Conservation (phyloP, 2,797 vertebrate species). For the Lagorchestes hirsutus region DNA sequence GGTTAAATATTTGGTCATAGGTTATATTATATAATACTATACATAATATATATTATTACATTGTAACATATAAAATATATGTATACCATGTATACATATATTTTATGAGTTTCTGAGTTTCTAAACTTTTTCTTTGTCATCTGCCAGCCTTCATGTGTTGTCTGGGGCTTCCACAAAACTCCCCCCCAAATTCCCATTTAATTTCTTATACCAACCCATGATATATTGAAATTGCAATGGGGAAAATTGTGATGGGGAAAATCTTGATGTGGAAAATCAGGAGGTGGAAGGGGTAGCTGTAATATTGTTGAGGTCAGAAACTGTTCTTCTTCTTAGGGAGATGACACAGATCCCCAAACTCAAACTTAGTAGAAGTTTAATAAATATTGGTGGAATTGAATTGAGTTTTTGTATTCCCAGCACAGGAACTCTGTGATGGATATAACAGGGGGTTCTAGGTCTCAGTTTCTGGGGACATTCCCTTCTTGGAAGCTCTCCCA, state of each 20-base stretch:
- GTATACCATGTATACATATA: background rate
- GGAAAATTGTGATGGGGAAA: too few species aligned
- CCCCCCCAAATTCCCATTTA: background rate
- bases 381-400: background rate
- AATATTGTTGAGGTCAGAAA: background rate
- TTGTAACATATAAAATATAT: too few species aligned
- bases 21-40: background rate
- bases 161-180: background rate
- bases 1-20: background rate
- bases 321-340: background rate
- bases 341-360: background rate
- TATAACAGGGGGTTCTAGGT: background rate
- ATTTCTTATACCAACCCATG: background rate
- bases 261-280: background rate
- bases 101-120: background rate
- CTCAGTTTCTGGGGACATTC: background rate
- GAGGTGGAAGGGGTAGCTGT: background rate
- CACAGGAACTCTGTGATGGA: background rate
- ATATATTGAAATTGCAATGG: background rate
- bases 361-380: background rate
- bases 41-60: background rate
- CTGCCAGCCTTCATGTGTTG: background rate
- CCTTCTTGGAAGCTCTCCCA: background rate
- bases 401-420: background rate
- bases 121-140: background rate